Conservation (phyloP, 2,113 vertebrate species). For the Grammatotria lemairii region DNA sequence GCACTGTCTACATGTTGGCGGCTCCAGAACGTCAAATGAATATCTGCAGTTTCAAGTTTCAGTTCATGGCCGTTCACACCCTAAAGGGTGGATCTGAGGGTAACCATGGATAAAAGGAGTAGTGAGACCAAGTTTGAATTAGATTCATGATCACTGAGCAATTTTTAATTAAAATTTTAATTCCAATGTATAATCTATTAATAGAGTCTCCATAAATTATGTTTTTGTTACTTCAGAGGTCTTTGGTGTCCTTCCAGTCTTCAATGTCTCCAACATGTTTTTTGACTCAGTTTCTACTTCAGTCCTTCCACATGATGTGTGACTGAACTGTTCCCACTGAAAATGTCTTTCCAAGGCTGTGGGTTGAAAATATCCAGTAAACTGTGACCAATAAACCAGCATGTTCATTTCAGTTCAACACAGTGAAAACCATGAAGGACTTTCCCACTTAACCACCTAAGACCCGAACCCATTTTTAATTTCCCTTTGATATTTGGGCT, state of each 20-base stretch:
- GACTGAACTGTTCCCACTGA: neutral
- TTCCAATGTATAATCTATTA: neutral
- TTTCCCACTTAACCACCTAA: neutral
- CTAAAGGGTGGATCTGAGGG: neutral
- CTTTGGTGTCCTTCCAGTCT: neutral
- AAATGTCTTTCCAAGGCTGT: neutral
- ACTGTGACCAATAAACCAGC: neutral
- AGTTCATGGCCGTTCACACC: neutral
- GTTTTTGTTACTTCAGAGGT: neutral
- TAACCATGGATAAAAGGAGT: accelerated
- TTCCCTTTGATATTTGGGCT: neutral
- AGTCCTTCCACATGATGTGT: neutral
- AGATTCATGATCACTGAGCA: accelerated
- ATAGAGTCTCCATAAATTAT: neutral
- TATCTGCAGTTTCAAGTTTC: neutral
- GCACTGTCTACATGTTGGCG: accelerated
- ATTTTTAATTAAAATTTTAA: accelerated
- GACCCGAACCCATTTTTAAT: neutral
- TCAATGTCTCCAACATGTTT: neutral
- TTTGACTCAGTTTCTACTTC: neutral
- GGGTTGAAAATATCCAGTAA: neutral
- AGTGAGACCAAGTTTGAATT: neutral
- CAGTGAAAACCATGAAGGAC: neutral
- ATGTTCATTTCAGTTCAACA: neutral
- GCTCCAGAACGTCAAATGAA: neutral